Evolutionary conservation across 2,888 invertebrate species (phyloP), one percentile per base, ranked within the genome.

Genomic region (Choristoneura rosaceana): DNA sequence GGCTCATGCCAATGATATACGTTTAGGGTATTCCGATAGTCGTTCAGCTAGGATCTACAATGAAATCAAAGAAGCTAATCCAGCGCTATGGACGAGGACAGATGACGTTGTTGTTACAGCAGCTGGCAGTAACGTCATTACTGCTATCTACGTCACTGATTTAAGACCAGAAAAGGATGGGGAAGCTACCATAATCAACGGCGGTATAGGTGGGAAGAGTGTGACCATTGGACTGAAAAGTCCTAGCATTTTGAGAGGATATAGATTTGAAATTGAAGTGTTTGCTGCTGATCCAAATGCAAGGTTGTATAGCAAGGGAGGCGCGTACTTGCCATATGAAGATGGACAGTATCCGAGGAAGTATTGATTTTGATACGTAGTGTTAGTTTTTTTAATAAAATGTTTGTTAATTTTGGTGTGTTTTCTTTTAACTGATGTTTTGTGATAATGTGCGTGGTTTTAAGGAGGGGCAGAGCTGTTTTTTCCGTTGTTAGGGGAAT

Each of bases 251-350:
- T 77, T 94, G 5, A 81, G 92, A 75, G 93, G 93, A 0, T 93
- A 91, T 71, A 90, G 84, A 66, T 93, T 93, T 71, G 77, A 82
- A 74, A 81, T 94, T 10, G 90, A 92, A 78, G 92, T 93, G 14
- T 93, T 81, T 60, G 85, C 84, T 0, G 82, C 75, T 17, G 80
- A 85, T 64, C 84, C 87, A 0, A 86, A 79, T 38, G 77, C 76
- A 2, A 78, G 81, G 3, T 86, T 78, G 50, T 81, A 77, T n/a
- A 85, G 77, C 10, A 90, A 89, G 76, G 88, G 87, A 0, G 81
- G 82, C 12, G 41, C 33, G 15, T 69, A 45, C 45, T 17, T 34
- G 15, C 47, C 50, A 5, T 65, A 80, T 38, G 81, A 81, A 47
- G 81, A 88, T 14, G 76, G 77, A 0, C 88, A 88, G 68, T 86